Percentiles rank a stretch among this genome's conserved stretches.
Conservation (phyloP, 2,113 vertebrate species). For the Ophiodon elongatus region DNA sequence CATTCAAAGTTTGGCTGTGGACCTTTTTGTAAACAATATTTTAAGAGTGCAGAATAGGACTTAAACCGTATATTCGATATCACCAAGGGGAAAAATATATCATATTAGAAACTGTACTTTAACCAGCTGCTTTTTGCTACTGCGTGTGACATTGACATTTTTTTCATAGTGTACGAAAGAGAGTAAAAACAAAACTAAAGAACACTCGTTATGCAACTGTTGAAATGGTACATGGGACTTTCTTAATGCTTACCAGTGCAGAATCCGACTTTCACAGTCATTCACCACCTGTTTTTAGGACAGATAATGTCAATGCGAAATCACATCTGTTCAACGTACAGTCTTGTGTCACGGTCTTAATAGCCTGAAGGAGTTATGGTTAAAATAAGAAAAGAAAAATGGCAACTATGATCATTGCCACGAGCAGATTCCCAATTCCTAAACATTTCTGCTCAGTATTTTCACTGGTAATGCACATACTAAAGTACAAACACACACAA, state of each 20-base stretch:
- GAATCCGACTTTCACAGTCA: constrained; percentile 92
- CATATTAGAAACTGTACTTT: background rate
- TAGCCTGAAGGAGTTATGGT: background rate
- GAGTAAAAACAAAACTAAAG: background rate
- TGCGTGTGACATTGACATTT: background rate
- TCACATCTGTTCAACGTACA: background rate
- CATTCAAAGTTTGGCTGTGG: background rate
- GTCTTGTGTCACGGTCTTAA: background rate
- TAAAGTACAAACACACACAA: background rate
- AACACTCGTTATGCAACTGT: background rate
- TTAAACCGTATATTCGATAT: background rate
- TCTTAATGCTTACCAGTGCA: constrained; percentile 91
- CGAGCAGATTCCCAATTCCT: background rate
- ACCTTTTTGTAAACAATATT: background rate
- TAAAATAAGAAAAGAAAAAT: background rate
- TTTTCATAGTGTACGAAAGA: background rate
- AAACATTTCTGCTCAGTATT: background rate
- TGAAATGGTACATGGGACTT: background rate
- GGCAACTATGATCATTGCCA: background rate
- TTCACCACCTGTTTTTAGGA: constrained; percentile 96
- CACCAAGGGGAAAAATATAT: background rate
- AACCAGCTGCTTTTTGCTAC: background rate
- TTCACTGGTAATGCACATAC: background rate
- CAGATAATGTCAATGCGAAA: constrained; percentile 76
- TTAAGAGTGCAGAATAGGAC: background rate